Evolutionary conservation across 2,797 vertebrate species (phyloP).

Genomic region (Chelmon rostratus): DNA sequence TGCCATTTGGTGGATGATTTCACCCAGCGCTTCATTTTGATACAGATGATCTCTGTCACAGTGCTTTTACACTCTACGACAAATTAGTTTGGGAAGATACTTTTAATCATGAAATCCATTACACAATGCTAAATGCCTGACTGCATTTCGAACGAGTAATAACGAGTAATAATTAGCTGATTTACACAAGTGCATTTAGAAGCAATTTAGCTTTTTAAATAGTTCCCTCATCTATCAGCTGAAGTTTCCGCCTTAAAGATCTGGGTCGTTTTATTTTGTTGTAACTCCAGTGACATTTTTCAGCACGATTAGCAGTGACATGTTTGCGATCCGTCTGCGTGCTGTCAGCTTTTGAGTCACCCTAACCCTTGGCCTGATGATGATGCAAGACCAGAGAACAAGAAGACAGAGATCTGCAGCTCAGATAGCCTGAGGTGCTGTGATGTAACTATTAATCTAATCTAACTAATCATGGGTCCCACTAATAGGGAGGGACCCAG

Average conservation of each 20-base stretch:
- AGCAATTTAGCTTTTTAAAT: not conserved
- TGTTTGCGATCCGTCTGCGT: constrained; percentile 9
- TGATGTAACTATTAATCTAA: constrained; percentile 80
- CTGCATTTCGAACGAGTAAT: not conserved
- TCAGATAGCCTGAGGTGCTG: constrained; percentile 58
- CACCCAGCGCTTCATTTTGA: not conserved
- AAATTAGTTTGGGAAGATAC: not conserved
- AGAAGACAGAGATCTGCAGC: constrained; percentile 55
- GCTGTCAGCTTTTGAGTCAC: constrained; percentile 41
- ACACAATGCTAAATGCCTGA: not conserved
- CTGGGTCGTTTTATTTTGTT: not conserved
- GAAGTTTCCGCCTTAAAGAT: not conserved
- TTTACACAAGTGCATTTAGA: not conserved
- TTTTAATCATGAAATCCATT: not conserved
- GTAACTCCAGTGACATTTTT: not conserved
- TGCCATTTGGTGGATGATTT: no score
- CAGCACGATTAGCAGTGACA: constrained; percentile 2
- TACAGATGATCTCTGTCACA: not conserved
- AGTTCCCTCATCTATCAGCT: not conserved
- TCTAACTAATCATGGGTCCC: constrained; percentile 67
- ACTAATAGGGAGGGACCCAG: constrained; percentile 69
- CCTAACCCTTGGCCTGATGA: constrained; percentile 53
- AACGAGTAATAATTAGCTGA: no score
- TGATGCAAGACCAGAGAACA: constrained; percentile 57
- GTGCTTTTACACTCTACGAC: not conserved